Percentiles rank a stretch among this genome's conserved stretches.
phyloP scores from a whole-genome alignment of 92 coral and sea anemone genomes.

The Zoanthus sansibaricus region DNA sequence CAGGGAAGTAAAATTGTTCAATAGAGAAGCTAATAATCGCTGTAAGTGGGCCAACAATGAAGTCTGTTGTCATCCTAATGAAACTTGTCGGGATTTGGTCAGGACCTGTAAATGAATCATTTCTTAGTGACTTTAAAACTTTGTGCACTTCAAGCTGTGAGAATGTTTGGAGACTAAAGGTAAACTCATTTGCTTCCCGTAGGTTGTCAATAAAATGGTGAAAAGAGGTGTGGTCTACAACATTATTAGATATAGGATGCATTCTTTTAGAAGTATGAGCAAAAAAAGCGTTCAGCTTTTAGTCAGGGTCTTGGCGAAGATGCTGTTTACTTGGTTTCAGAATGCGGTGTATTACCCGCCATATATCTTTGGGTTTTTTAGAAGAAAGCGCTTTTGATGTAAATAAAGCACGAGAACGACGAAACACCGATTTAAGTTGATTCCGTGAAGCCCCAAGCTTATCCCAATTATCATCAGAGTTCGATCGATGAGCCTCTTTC shows the following conservation, averaged over 20 bases:
- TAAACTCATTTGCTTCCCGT: not conserved
- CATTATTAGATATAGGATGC: not conserved
- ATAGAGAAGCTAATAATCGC: too few species aligned
- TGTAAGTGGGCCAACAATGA: too few species aligned
- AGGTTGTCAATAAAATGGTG: too few species aligned
- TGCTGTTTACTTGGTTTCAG: constrained; percentile 42
- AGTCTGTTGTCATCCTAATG: not conserved
- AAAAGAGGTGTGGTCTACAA: too few species aligned
- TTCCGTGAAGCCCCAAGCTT: constrained; percentile 1
- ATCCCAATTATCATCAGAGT: not conserved
- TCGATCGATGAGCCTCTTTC: too few species aligned
- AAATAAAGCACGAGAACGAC: not conserved
- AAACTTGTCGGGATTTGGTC: not conserved
- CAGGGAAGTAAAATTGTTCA: not conserved
- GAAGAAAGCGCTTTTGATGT: not conserved
- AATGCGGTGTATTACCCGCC: constrained; percentile 51
- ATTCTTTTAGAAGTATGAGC: not conserved
- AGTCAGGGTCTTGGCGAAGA: constrained; percentile 46
- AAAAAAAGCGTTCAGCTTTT: not conserved
- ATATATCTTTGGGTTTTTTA: constrained; percentile 24
- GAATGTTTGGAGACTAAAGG: not conserved
- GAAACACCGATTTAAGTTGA: not conserved
- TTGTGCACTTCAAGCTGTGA: not conserved
- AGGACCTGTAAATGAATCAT: not conserved
- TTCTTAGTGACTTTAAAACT: not conserved